Percentiles rank a stretch among this genome's conserved stretches.
phyloP scores from a whole-genome alignment of 2,113 vertebrate genomes.

The Vanacampus margaritifer region DNA sequence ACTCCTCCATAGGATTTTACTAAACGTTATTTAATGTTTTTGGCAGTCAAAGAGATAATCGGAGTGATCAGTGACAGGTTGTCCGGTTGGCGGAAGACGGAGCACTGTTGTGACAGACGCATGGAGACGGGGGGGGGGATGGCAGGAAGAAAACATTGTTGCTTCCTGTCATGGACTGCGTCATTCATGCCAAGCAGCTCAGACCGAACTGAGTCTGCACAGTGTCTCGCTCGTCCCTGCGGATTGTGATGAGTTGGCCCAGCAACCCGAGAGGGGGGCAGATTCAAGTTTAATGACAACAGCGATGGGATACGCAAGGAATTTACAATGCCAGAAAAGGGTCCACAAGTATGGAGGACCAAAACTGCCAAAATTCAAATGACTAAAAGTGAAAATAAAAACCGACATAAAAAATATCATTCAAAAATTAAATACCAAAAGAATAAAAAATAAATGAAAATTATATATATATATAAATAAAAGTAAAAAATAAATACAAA shows the following conservation, averaged over 20 bases:
- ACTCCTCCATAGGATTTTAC: no score
- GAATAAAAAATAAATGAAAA: no score
- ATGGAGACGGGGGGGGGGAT: conserved; percentile 2
- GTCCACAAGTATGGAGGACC: no score
- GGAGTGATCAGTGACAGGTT: conserved; percentile 46
- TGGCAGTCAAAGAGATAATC: no score
- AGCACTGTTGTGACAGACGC: conserved; percentile 30
- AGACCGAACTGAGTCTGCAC: neutral
- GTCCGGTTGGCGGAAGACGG: conserved; percentile 34
- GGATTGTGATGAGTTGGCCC: neutral
- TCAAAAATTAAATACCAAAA: no score
- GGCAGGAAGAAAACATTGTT: conserved; percentile 29
- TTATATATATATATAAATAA: no score
- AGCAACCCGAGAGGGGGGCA: neutral
- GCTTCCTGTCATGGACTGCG: conserved; percentile 24
- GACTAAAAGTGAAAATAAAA: no score
- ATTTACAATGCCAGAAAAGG: no score
- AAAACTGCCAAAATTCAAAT: no score
- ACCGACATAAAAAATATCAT: no score
- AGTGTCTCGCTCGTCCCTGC: neutral
- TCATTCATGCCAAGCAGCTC: conserved; percentile 29
- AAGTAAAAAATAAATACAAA: no score
- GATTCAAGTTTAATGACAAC: neutral
- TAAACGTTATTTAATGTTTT: no score
- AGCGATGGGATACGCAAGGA: neutral